Evolutionary conservation across 1,140 invertebrate genomes (phyloP), one percentile per base, ranked within the genome.

Genomic region (Ctenoplectra terminalis): DNA sequence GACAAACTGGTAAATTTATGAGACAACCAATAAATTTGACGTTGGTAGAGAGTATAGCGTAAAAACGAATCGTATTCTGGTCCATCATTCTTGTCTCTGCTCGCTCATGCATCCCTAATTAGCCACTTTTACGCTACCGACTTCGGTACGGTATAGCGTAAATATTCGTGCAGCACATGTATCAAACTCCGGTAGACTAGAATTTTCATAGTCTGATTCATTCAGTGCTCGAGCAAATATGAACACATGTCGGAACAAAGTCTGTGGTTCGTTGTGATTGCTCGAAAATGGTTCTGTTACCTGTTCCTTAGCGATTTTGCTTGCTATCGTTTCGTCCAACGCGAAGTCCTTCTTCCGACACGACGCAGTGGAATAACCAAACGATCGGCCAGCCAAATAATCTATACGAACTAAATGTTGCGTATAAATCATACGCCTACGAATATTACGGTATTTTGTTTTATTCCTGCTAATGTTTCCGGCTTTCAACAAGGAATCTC

Each of bases 101-200:
- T 83, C 54, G 46, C 40, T 71, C 48, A 31, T 71, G 75, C 72
- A 73, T 83, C 48, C 58, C 58, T 83, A 83, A 86, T 83, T 78
- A 77, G 69, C 72, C 81, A 87, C 86, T 87, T 87, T 87, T 81
- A 87, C 84, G 86, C 76, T 81, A 52, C 73, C 63, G 86, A 61
- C 58, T 76, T 48, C 43, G 43, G 20, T 79, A 77, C 76, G 60
- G 61, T 83, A 75, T 46, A 74, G 29, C 74, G 70, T 78, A 79
- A 54, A 73, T 69, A 67, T 74, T 75, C 70, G 37, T 43, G 46
- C 40, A 46, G 73, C 23, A 9, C 23, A 40, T 13, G 26, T 31
- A 8, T 69, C 61, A 40, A 37, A 17, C 29, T 20, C 13, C n/a
- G 54, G 1, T 29, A 40, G 43, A 9, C 29, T n/a, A 37, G 66